phyloP scores from a whole-genome alignment of 2,888 invertebrate species.

The Mermis nigrescens region DNA sequence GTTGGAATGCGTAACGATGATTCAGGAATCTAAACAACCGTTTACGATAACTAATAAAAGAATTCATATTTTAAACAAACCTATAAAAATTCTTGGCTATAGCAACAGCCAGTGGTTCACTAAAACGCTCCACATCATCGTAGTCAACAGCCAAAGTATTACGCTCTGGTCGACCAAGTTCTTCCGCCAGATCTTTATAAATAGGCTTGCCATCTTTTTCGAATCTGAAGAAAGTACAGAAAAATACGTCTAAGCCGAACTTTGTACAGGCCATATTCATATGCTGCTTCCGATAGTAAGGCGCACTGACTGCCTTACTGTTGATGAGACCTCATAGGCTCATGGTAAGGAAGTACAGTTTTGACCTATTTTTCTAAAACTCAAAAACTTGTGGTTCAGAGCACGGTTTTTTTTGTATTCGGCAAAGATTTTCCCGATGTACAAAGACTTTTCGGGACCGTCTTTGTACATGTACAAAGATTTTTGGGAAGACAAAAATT shows the following conservation, averaged over 20 bases:
- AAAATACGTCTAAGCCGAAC: not conserved
- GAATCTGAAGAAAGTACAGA: conserved; percentile 35
- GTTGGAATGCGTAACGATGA: not conserved
- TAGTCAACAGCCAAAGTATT: conserved; percentile 79
- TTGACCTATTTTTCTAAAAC: too few relatives aligned
- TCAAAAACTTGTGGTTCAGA: too few relatives aligned
- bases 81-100: conserved; percentile 83
- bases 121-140: conserved; percentile 78
- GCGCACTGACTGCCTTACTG: too few relatives aligned
- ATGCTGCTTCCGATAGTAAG: too few relatives aligned
- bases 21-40: not conserved
- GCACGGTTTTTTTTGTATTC: too few relatives aligned
- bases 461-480: too few relatives aligned
- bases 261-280: too few relatives aligned
- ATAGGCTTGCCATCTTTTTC: conserved; percentile 70
- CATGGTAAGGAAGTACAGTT: not conserved
- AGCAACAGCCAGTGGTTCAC: conserved; percentile 71
- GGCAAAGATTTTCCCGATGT: too few relatives aligned
- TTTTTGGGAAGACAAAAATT: too few relatives aligned
- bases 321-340: too few relatives aligned
- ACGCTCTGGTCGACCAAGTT: conserved; percentile 62
- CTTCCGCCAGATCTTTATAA: conserved; percentile 60
- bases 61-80: conserved; percentile 31
- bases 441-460: too few relatives aligned
- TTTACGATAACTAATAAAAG: not conserved